phyloP scores from a whole-genome alignment of 2,797 vertebrate species.

The Aeoliscus strigatus region DNA sequence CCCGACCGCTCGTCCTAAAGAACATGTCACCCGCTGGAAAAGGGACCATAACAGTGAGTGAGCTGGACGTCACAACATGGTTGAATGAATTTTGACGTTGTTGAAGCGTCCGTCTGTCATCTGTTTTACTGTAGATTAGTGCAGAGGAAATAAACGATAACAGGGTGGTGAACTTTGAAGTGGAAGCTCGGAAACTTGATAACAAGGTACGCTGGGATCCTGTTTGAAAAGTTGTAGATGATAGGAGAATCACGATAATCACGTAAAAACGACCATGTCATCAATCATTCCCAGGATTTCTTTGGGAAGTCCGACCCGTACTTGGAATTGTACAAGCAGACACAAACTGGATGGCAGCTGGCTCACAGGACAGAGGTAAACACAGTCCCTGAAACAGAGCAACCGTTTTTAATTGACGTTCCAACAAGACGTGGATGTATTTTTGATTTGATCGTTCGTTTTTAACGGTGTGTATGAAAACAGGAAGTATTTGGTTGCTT shows the following conservation, averaged over 20 bases:
- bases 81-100: no score
- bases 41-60: conserved; percentile 87
- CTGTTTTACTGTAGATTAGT: conserved; percentile 83
- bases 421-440: no score
- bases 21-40: conserved; percentile 87
- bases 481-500: no score
- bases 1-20: conserved; percentile 81
- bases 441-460: no score
- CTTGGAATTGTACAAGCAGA: conserved; percentile 90
- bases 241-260: neutral
- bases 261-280: no score
- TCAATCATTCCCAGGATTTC: conserved; percentile 90
- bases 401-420: no score
- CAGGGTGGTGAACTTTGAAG: conserved; percentile 84
- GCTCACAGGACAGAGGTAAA: conserved; percentile 97
- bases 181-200: conserved; percentile 93
- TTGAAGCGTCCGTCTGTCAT: neutral
- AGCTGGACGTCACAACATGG: neutral
- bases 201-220: no score
- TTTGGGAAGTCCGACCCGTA: conserved; percentile 98
- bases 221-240: no score
- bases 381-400: no score
- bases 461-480: no score
- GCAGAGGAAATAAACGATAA: conserved; percentile 96
- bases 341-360: conserved; percentile 89